Percentiles rank a stretch among this genome's conserved stretches.
These are phyloP conservation scores for Smutsia gigantea DNA, from an alignment of 2,797 vertebrate genomes.

Conservation along the genomic window DNA sequence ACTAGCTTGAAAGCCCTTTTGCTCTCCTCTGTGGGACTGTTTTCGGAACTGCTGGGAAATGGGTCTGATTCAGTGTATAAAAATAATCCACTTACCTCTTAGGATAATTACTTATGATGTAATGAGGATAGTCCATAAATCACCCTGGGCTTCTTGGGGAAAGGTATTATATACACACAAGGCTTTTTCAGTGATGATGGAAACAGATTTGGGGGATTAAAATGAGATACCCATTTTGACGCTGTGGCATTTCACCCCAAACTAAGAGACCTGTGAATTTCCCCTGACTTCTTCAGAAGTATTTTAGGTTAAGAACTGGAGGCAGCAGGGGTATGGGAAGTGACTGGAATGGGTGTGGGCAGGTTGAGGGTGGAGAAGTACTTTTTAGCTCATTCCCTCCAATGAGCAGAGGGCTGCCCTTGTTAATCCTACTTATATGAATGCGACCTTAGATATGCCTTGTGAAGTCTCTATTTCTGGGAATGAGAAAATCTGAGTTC, in stretches of 20 bases:
- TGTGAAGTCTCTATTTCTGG: neutral
- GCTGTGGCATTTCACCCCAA: neutral
- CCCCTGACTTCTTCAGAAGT: neutral
- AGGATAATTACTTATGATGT: conserved; percentile 60
- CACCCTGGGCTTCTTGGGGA: neutral
- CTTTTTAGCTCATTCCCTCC: neutral
- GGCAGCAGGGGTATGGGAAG: neutral
- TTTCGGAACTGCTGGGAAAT: conserved; percentile 41
- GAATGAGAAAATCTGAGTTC: neutral
- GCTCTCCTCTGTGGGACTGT: neutral
- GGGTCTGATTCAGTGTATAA: conserved; percentile 49
- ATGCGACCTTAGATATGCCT: neutral
- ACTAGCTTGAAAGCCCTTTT: neutral
- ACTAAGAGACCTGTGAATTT: neutral
- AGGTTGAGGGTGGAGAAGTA: neutral
- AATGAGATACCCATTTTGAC: conserved; percentile 13
- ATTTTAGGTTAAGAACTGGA: neutral
- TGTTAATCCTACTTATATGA: neutral
- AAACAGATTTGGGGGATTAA: conserved; percentile 21
- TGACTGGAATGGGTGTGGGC: neutral
- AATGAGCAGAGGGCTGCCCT: neutral
- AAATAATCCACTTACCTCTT: conserved; percentile 63
- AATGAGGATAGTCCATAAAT: conserved; percentile 55
- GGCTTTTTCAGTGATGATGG: neutral
- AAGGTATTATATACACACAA: conserved; percentile 50